Percentiles rank a stretch among this genome's conserved stretches.
phyloP scores from a whole-genome alignment of 2,797 vertebrate species.

The Melanotaenia parkinsoni region DNA sequence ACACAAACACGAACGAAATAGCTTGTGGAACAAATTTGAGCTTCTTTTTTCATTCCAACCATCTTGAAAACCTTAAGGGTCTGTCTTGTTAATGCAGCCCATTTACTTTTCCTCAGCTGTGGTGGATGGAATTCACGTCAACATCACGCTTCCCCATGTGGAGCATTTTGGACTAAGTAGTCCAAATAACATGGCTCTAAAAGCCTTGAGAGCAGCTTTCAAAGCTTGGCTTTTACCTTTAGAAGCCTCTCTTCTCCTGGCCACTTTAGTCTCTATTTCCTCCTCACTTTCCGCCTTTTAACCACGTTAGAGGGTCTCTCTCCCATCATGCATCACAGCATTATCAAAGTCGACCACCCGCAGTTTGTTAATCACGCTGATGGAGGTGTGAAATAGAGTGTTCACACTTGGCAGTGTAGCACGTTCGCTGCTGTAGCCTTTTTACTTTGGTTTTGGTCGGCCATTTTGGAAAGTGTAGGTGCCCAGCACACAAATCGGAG shows the following conservation, averaged over 20 bases:
- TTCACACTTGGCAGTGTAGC: slow-evolving; percentile 56
- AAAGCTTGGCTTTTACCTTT: slow-evolving; percentile 65
- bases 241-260: slow-evolving; percentile 62
- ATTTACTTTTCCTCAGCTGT: slow-evolving; percentile 60
- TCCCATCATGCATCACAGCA: slow-evolving; percentile 65
- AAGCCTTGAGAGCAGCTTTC: slow-evolving; percentile 72
- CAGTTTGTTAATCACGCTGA: slow-evolving; percentile 69
- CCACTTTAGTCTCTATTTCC: slow-evolving; percentile 74
- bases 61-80: slow-evolving; percentile 69
- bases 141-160: slow-evolving; percentile 37
- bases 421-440: slow-evolving; percentile 22
- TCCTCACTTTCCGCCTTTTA: slow-evolving; percentile 67
- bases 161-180: slow-evolving; percentile 74
- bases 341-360: slow-evolving; percentile 73
- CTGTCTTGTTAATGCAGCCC: slow-evolving; percentile 63
- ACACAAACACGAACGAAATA: slow-evolving; percentile 15
- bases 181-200: slow-evolving; percentile 72
- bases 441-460: slow-evolving; percentile 37
- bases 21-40: slow-evolving; percentile 42
- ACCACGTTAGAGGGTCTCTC: slow-evolving; percentile 60
- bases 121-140: slow-evolving; percentile 61
- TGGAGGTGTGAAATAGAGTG: slow-evolving; percentile 70
- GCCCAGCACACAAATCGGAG: slow-evolving; percentile 13
- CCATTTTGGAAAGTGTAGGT: slow-evolving; percentile 49
- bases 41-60: slow-evolving; percentile 45